phyloP scores from a whole-genome alignment of 2,113 vertebrate genomes.

The Pogonocichla stellata region DNA sequence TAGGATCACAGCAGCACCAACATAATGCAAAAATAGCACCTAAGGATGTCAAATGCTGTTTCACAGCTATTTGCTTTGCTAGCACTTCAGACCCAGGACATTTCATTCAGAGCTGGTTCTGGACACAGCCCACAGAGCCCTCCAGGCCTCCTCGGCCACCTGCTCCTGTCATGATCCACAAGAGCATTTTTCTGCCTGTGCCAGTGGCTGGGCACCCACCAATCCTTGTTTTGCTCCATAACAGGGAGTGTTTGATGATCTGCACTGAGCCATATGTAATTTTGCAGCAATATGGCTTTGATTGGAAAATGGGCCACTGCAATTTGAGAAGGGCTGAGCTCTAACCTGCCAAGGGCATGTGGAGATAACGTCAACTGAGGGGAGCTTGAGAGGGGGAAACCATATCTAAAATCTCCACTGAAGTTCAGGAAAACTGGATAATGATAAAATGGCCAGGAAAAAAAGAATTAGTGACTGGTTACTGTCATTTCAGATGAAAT shows the following conservation, averaged over 20 bases:
- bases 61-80: not conserved
- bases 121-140: not conserved
- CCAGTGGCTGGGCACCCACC: not conserved
- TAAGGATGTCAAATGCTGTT: not conserved
- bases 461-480: not conserved
- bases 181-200: not conserved
- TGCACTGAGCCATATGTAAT: not conserved
- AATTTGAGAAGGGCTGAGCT: not conserved
- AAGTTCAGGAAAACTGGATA: not conserved
- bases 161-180: not conserved
- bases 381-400: not conserved
- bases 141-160: not conserved
- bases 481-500: not conserved
- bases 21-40: not conserved
- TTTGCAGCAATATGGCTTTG: not conserved
- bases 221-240: not conserved
- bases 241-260: not conserved
- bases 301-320: not conserved
- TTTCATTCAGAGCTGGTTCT: not conserved
- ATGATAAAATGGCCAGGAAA: not conserved
- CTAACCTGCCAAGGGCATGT: not conserved
- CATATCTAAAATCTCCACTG: not conserved
- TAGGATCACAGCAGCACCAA: not conserved
- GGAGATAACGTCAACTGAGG: not conserved
- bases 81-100: not conserved